phyloP scores from a whole-genome alignment of 92 coral and sea anemone genomes.

The Palythoa caribaeorum region DNA sequence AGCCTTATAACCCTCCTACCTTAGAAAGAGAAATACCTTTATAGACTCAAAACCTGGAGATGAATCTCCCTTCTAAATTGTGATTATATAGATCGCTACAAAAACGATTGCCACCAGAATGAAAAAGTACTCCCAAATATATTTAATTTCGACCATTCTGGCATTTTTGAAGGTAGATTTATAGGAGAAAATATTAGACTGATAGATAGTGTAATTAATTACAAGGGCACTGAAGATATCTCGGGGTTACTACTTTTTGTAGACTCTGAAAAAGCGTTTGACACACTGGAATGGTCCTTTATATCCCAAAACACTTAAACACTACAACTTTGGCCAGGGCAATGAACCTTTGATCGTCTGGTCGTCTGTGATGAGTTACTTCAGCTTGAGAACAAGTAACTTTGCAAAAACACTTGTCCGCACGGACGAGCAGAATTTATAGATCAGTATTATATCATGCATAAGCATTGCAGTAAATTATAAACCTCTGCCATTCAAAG shows the following conservation, averaged over 20 bases:
- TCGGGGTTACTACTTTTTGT: slow-evolving; percentile 37
- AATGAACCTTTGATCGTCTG: too few species aligned
- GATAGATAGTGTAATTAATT: slow-evolving; percentile 45
- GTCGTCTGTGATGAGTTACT: too few species aligned
- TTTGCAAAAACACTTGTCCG: too few species aligned
- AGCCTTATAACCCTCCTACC: slow-evolving; percentile 40
- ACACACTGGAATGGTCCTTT: slow-evolving; percentile 55
- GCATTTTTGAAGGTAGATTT: slow-evolving; percentile 40
- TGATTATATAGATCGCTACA: slow-evolving; percentile 39
- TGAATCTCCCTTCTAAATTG: slow-evolving; percentile 29
- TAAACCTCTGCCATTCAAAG: too few species aligned
- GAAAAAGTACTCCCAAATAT: slow-evolving; percentile 33
- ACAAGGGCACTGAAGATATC: slow-evolving; percentile 29
- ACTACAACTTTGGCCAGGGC: too few species aligned
- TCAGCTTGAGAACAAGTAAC: too few species aligned
- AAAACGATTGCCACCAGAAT: slow-evolving; percentile 39
- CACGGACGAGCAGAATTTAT: too few species aligned
- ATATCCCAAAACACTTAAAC: slow-evolving; percentile 25
- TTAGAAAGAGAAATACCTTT: slow-evolving; percentile 38
- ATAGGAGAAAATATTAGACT: slow-evolving; percentile 48
- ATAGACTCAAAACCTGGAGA: slow-evolving; percentile 49
- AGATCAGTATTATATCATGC: too few species aligned
- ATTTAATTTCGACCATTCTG: slow-evolving; percentile 49
- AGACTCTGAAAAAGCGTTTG: too few species aligned
- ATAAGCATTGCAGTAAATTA: too few species aligned